Percentiles rank a stretch among this genome's conserved stretches.
These are phyloP conservation scores for Onychomys leucogaster DNA, from an alignment of 2,797 vertebrate genomes.

Conservation along the genomic window DNA sequence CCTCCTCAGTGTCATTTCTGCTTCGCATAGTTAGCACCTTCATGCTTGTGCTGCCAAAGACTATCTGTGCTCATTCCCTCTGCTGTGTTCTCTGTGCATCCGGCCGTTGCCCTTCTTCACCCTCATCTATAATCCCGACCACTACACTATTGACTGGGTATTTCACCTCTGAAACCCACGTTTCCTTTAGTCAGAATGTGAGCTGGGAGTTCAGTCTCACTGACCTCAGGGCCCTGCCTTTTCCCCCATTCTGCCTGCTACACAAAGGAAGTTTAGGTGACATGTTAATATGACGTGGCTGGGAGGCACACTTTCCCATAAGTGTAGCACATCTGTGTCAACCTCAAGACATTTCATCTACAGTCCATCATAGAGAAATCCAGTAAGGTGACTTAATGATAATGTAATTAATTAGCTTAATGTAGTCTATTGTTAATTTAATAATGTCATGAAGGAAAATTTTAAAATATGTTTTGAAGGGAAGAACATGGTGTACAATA, in stretches of 20 bases:
- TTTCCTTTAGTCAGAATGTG: background rate
- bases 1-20: background rate
- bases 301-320: accelerated
- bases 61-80: too few species aligned
- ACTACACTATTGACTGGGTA: too few species aligned
- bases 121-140: background rate
- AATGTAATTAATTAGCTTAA: background rate
- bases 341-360: background rate
- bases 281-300: background rate
- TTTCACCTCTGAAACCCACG: background rate
- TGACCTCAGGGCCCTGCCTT: accelerated
- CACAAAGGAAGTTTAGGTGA: accelerated
- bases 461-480: background rate
- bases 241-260: accelerated
- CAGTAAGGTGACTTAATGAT: background rate
- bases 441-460: background rate
- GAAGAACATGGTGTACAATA: background rate
- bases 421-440: slow-evolving; percentile 10
- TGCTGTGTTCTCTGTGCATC: background rate
- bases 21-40: background rate
- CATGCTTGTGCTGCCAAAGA: accelerated
- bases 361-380: background rate
- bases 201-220: background rate
- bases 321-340: accelerated
- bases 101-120: accelerated